phyloP scores from a whole-genome alignment of 1,140 invertebrate species.

The Brachionus sp. region DNA sequence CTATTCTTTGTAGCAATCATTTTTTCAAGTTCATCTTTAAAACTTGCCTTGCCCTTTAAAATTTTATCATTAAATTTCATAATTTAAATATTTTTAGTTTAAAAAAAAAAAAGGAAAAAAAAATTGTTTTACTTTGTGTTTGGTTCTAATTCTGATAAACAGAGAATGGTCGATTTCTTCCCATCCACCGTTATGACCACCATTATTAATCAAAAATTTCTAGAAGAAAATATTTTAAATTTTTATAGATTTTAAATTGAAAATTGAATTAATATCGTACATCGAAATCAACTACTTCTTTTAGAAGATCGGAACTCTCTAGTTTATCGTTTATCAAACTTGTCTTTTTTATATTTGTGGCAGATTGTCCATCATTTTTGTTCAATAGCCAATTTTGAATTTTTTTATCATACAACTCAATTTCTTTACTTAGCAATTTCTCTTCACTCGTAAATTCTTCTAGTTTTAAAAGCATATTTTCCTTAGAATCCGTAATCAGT shows the following conservation, averaged over 20 bases:
- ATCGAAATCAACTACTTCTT: constrained; percentile 57
- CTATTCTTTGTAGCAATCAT: constrained; percentile 53
- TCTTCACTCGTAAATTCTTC: constrained; percentile 56
- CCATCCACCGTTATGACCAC: constrained; percentile 57
- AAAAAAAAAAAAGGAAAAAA: background rate
- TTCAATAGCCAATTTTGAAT: constrained; percentile 55
- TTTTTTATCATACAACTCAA: constrained; percentile 54
- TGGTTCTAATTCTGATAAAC: constrained; percentile 55
- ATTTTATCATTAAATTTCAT: background rate
- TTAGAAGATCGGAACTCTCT: constrained; percentile 54
- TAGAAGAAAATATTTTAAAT: constrained; percentile 48
- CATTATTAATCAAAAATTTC: constrained; percentile 57
- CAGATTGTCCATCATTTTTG: background rate
- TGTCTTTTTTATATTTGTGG: constrained; percentile 37
- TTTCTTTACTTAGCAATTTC: constrained; percentile 51
- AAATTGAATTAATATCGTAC: constrained; percentile 47
- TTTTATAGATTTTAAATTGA: background rate
- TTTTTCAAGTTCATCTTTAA: constrained; percentile 52
- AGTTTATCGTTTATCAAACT: constrained; percentile 49
- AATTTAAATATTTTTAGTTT: background rate
- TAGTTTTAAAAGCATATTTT: constrained; percentile 49
- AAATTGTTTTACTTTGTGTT: constrained; percentile 53
- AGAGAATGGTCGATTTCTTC: constrained; percentile 59
- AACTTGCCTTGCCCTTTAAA: constrained; percentile 51
- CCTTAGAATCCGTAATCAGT: background rate